phyloP scores from a whole-genome alignment of 2,113 vertebrate genomes.

The Pedionomus torquatus region DNA sequence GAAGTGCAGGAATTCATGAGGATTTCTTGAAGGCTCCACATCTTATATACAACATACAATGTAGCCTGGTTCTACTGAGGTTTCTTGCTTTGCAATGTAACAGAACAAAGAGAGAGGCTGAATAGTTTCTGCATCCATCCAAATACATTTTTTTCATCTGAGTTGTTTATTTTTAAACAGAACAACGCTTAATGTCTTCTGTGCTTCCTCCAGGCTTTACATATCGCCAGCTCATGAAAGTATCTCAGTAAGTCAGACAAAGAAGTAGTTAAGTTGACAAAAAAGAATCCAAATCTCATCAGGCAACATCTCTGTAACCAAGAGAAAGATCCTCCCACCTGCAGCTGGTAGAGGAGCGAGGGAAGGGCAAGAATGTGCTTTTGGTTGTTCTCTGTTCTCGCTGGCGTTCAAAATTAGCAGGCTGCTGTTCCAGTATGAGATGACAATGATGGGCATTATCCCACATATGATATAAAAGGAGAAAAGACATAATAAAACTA shows the following conservation, averaged over 20 bases:
- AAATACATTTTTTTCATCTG: neutral
- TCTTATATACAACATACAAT: neutral
- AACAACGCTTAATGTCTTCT: neutral
- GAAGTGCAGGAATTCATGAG: neutral
- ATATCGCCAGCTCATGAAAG: neutral
- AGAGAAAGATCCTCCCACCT: slow-evolving; percentile 33
- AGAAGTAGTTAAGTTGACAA: neutral
- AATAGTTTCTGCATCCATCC: neutral
- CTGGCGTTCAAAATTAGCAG: neutral
- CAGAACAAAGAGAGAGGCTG: neutral
- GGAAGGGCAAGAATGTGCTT: slow-evolving; percentile 12
- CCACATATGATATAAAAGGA: neutral
- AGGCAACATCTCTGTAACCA: neutral
- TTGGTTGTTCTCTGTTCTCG: neutral
- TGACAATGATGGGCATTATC: slow-evolving; percentile 42
- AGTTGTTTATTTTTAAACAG: neutral
- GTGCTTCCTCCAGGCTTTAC: neutral
- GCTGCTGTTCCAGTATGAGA: neutral
- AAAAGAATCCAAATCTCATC: neutral
- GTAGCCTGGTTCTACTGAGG: neutral
- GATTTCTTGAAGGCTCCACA: neutral
- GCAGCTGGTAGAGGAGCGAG: slow-evolving; percentile 23
- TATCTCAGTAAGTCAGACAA: slow-evolving; percentile 1
- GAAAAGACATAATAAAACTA: slow-evolving; percentile 6
- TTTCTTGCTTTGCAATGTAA: neutral